Base-by-base conservation (phyloP, 2,113 vertebrate species). In the Anoplopoma fimbria region DNA sequence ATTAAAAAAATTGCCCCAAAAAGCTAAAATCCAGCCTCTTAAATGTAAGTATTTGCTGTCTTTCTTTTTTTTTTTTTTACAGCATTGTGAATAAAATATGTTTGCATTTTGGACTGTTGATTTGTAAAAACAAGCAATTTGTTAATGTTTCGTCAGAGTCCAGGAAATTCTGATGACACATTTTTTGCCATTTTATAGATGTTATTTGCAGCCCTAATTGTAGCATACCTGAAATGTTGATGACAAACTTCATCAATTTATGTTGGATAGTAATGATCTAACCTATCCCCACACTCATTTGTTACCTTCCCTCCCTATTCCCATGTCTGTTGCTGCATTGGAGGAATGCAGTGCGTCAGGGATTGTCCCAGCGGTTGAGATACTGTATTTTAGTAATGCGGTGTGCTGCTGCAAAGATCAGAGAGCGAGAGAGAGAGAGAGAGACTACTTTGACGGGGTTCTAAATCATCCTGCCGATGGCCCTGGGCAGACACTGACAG, bases 381-480 rank as follows among this genome's bases (percentile, higher is more conserved):
- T 84, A 40, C 70, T 69, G 9, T 77, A 67, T 70, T 65, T 79
- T 42, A 76, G 29, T 62, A 53, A 33, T 38, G 73, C 31, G 68
- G 31, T 80, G 79, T 42, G 79, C 71, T 25, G 45, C 65, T 49
- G 69, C 8, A 53, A 57, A 87, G 79, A 86, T 90, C 82, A 92
- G 63, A 83, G 72, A 83, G 87, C 23, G 10, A 31, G 57, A 60
- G 57, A 83, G 10, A 67, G 45, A 74, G 23, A 72, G 51, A 75
- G 72, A 90, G 45, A 58, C 68, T 75, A 47, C 81, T 62, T 75
- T 83, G 89, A 91, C 88, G 81, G 70, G 51, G 14, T 40, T 67
- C 90, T 90, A 92, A 91, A 92, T 94, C 89, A 88, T 70, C 31
- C 69, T 29, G 31, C 64, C 78, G 62, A 85, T 65, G 80, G 76